Base-by-base conservation (phyloP, 2,113 vertebrate genomes). In the Gobiocypris rarus region DNA sequence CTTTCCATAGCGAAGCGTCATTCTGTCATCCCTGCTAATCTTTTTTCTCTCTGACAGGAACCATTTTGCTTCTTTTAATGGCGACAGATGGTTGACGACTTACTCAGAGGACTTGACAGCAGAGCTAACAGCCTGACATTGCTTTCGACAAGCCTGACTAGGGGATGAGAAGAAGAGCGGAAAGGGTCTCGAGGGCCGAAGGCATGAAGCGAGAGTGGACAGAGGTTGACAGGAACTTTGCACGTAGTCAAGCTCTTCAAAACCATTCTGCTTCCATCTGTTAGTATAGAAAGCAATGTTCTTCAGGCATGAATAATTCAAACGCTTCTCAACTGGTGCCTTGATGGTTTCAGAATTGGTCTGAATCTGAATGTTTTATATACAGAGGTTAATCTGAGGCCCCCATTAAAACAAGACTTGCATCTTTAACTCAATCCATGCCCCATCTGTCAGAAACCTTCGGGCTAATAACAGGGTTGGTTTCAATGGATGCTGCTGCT, bases 71-170 rank as follows among this genome's bases (percentile, higher is more conserved):
- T 26, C 86, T 61, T 83, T 89, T 78, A 70, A 22, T n/a, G 14
- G 2, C 77, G 76, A 86, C 89, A 86, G 86, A 85, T 86, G 81
- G 86, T 88, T 90, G 91, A 93, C 86, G 75, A 85, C 88, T 91
- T 79, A 74, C 86, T 89, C 83, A 22, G 26, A 56, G 81, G 77
- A 86, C 65, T 84, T n/a, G 77, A 84, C 56, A n/a, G 41, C 82
- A 84, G 69, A 85, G 86, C 84, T 76, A 90, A 88, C 88, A n/a
- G 83, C 73, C 87, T 79, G 85, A 34, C 63, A 74, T 89, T 87
- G 85, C 85, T 80, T 74, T 86, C 85, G 88, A 74, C 85, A 85
- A 77, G 71, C 45, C 14, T 82, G 84, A 87, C 63, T 19, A 26
- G 45, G 34, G 9, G 65, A 73, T 22, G 14, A 75, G 61, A 50